A percentile compares a stretch with the other conserved stretches of the same genome.
Conservation (phyloP, 2,888 invertebrate species). For the Xestobium rufovillosum region DNA sequence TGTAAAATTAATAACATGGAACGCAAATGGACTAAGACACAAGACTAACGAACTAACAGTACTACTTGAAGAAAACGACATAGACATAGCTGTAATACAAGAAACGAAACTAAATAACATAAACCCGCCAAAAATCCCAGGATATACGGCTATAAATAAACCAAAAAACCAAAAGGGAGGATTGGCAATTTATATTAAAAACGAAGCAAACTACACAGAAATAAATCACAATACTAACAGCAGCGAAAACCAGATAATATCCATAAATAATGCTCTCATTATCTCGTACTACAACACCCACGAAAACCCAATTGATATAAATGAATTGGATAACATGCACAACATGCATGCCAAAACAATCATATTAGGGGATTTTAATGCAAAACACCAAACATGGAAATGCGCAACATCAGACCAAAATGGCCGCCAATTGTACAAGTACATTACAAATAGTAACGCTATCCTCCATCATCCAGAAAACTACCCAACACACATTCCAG, state of each 20-base stretch:
- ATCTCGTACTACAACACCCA: background rate
- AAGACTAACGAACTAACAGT: too few relatives aligned
- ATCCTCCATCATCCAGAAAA: too few relatives aligned
- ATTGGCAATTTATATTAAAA: background rate
- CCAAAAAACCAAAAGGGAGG: background rate
- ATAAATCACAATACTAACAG: background rate
- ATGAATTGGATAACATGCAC: background rate
- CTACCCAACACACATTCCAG: slow-evolving; percentile 2
- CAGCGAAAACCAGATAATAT: too few relatives aligned
- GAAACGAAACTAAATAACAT: too few relatives aligned
- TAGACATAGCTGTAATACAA: too few relatives aligned
- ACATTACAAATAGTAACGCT: too few relatives aligned
- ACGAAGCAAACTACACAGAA: background rate
- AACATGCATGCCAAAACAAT: background rate
- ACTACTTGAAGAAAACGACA: too few relatives aligned
- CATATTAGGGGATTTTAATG: background rate
- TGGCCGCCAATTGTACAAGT: background rate
- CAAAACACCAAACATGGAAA: background rate
- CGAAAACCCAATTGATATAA: background rate
- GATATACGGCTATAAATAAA: background rate
- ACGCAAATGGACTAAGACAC: background rate
- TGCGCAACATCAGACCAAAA: too few relatives aligned
- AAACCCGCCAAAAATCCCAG: background rate
- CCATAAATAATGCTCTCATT: background rate
- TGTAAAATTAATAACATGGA: background rate